Percentiles rank a stretch among this genome's conserved stretches.
Conservation (phyloP, 2,113 vertebrate genomes). For the Notarius quadriscutis region DNA sequence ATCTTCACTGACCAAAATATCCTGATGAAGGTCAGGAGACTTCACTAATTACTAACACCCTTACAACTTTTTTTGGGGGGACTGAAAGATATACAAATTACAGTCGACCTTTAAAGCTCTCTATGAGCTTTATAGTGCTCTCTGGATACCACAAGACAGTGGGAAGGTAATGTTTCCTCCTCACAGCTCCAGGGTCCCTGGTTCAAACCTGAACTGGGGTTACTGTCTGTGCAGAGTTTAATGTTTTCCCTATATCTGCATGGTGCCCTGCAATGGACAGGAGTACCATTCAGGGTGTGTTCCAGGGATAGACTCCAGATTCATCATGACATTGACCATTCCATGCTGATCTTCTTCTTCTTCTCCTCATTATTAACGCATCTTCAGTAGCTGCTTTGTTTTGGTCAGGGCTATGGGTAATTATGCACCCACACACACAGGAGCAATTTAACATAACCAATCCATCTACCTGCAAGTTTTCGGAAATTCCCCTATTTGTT, state of each 20-base stretch:
- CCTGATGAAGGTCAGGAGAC: neutral
- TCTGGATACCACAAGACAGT: neutral
- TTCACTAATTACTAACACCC: neutral
- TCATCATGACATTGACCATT: neutral
- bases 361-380: neutral
- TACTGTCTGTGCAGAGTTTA: neutral
- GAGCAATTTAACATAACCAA: neutral
- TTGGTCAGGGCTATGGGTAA: neutral
- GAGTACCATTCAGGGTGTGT: neutral
- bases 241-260: neutral
- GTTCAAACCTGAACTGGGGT: neutral
- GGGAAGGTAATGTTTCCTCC: neutral
- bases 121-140: neutral
- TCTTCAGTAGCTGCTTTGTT: neutral
- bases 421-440: neutral
- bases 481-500: neutral
- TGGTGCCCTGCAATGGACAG: neutral
- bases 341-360: neutral
- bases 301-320: neutral
- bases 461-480: neutral
- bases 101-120: neutral
- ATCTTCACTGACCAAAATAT: neutral
- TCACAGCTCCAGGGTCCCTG: neutral
- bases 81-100: neutral
- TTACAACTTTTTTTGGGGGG: neutral